Percentiles rank a stretch among this genome's conserved stretches.
phyloP scores from a whole-genome alignment of 2,888 invertebrate genomes.

The Notocelia uddmanniana region DNA sequence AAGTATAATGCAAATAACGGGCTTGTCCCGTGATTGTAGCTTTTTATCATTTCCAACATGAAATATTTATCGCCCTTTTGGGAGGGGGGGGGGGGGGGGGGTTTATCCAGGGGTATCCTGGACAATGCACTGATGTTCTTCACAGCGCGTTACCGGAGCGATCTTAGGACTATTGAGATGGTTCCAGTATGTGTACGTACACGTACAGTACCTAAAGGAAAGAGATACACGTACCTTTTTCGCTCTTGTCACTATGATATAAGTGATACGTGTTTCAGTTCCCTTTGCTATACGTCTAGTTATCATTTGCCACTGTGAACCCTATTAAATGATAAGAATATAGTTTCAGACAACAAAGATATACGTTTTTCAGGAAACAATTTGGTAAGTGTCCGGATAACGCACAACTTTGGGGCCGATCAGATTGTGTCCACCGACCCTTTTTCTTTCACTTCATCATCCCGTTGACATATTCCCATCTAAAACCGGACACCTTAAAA shows the following conservation, averaged over 20 bases:
- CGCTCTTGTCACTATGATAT: too few species aligned
- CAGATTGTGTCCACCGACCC: slow-evolving; percentile 5
- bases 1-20: too few species aligned
- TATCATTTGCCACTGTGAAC: background rate
- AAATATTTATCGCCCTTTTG: too few species aligned
- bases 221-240: too few species aligned
- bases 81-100: too few species aligned
- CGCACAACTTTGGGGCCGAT: background rate
- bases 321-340: background rate
- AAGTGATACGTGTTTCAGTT: too few species aligned
- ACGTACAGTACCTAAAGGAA: too few species aligned
- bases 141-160: slow-evolving; percentile 15
- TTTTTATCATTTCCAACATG: too few species aligned
- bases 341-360: background rate
- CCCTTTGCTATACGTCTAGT: too few species aligned
- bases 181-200: background rate
- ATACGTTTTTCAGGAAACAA: slow-evolving; percentile 1
- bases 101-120: background rate
- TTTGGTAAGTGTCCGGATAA: slow-evolving; percentile 10
- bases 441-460: background rate
- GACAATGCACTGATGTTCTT: slow-evolving; percentile 13
- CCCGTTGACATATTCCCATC: background rate
- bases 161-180: slow-evolving; percentile 23
- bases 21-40: too few species aligned
- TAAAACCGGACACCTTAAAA: background rate